phyloP scores from a whole-genome alignment of 1,140 invertebrate species.

The Philotrypesis tridentata region DNA sequence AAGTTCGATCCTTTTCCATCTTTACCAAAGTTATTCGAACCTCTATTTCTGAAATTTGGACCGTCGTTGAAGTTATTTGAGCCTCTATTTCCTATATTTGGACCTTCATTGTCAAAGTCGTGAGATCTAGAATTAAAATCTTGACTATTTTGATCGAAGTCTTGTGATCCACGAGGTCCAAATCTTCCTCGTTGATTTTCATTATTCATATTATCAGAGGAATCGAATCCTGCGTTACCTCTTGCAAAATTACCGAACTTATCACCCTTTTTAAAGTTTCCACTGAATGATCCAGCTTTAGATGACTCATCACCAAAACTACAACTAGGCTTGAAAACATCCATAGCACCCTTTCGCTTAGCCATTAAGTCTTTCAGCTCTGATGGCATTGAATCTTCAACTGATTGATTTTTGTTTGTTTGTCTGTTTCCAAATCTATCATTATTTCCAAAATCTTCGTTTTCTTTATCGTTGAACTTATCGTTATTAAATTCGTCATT shows the following conservation, averaged over 20 bases:
- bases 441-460: slow-evolving; percentile 19
- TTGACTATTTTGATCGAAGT: slow-evolving; percentile 14
- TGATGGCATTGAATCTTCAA: slow-evolving; percentile 60
- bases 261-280: slow-evolving; percentile 69
- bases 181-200: background rate
- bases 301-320: slow-evolving; percentile 60
- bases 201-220: background rate
- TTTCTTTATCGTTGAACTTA: slow-evolving; percentile 9
- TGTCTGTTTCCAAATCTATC: slow-evolving; percentile 37
- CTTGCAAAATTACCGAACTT: slow-evolving; percentile 34
- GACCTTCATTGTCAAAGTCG: slow-evolving; percentile 48
- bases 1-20: slow-evolving; percentile 31
- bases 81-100: slow-evolving; percentile 44
- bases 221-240: background rate
- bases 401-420: slow-evolving; percentile 20
- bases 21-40: slow-evolving; percentile 43
- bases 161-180: background rate
- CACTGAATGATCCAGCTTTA: slow-evolving; percentile 65
- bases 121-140: slow-evolving; percentile 37
- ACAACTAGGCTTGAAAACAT: slow-evolving; percentile 68
- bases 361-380: slow-evolving; percentile 70
- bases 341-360: slow-evolving; percentile 65
- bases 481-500: slow-evolving; percentile 7
- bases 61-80: slow-evolving; percentile 47
- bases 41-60: slow-evolving; percentile 52